Conservation (phyloP, 2,888 invertebrate species). For the Mythimna vitellina region DNA sequence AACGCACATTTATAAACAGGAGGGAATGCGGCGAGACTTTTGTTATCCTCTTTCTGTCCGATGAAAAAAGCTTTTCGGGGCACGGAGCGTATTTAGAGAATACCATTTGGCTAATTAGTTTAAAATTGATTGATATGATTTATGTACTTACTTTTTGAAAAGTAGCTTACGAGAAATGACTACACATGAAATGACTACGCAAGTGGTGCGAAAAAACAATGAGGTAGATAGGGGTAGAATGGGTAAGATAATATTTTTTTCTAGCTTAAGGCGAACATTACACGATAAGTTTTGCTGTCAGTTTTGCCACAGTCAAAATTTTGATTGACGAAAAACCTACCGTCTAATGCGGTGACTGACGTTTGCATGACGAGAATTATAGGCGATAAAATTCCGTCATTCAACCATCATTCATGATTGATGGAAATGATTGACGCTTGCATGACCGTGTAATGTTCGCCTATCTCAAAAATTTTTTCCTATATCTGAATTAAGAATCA, state of each 20-base stretch:
- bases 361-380: no score
- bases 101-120: constrained; percentile 49
- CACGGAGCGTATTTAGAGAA: constrained; percentile 20
- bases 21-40: constrained; percentile 48
- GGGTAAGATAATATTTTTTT: background rate
- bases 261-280: background rate
- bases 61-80: constrained; percentile 41
- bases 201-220: background rate
- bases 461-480: no score
- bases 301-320: no score
- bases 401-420: no score
- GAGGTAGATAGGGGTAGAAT: no score
- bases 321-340: no score
- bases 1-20: constrained; percentile 50
- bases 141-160: background rate
- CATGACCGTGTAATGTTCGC: no score
- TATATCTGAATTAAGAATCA: no score
- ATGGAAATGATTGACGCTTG: no score
- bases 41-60: constrained; percentile 41
- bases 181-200: constrained; percentile 1
- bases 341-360: no score
- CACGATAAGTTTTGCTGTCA: no score
- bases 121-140: constrained; percentile 25
- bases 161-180: constrained; percentile 2
- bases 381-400: no score